Evolutionary conservation across 2,888 invertebrate species (phyloP).

Genomic region (Orchestes rusci): DNA sequence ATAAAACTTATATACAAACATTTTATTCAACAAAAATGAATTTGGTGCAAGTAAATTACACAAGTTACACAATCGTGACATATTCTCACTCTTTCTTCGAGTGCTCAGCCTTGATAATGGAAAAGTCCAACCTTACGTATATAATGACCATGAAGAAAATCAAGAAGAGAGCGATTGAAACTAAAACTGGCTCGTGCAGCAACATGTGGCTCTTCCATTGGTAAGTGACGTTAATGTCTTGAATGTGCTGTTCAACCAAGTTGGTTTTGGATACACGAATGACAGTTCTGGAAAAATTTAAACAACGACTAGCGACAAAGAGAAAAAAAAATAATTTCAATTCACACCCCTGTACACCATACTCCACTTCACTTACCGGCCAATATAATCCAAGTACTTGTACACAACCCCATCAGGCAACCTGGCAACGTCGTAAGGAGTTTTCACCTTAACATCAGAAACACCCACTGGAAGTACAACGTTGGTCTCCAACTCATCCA

Average conservation of each 20-base stretch:
- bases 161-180: constrained; percentile 80
- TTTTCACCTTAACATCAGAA: constrained; percentile 67
- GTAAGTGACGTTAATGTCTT: constrained; percentile 86
- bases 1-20: too few relatives aligned
- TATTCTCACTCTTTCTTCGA: constrained; percentile 52
- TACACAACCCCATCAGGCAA: constrained; percentile 70
- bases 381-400: constrained; percentile 89
- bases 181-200: constrained; percentile 88
- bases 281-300: constrained; percentile 59
- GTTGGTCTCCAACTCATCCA: constrained; percentile 81
- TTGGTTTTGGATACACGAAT: constrained; percentile 74
- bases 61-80: too few relatives aligned
- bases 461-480: constrained; percentile 93
- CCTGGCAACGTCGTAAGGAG: constrained; percentile 75
- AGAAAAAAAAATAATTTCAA: not conserved
- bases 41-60: too few relatives aligned
- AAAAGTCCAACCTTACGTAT: constrained; percentile 93
- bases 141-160: constrained; percentile 88
- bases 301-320: constrained; percentile 1
- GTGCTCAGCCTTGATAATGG: constrained; percentile 53
- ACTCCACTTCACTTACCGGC: constrained; percentile 56
- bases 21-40: too few relatives aligned
- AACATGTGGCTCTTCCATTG: constrained; percentile 78
- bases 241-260: constrained; percentile 93
- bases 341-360: not conserved